A percentile compares a stretch with the other conserved stretches of the same genome.
These are phyloP conservation scores for Aldrovandia affinis DNA, from an alignment of 2,797 vertebrate genomes.

Conservation along the genomic window DNA sequence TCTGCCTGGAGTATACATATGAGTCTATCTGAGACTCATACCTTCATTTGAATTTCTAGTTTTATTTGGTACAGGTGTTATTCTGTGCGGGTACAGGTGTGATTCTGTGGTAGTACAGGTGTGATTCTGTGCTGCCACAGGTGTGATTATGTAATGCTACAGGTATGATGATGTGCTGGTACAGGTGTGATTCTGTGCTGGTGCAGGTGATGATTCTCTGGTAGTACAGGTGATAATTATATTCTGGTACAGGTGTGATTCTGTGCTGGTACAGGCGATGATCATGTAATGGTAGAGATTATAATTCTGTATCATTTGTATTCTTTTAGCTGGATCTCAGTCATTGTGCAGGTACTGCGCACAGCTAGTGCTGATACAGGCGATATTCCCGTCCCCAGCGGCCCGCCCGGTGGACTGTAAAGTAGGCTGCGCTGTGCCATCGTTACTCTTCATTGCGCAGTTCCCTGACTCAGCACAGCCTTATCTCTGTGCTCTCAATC, in stretches of 20 bases:
- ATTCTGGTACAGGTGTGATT: neutral
- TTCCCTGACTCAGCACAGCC: constrained; percentile 57
- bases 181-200: neutral
- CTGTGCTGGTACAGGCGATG: neutral
- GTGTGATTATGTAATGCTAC: neutral
- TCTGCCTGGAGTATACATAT: constrained; percentile 34
- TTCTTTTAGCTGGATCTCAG: constrained; percentile 5
- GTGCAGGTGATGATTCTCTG: neutral
- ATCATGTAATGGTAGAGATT: neutral
- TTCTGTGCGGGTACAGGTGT: neutral
- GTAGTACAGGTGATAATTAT: neutral
- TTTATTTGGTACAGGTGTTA: constrained; percentile 41
- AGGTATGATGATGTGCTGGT: neutral
- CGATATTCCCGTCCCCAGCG: constrained; percentile 6
- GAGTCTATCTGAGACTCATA: constrained; percentile 30
- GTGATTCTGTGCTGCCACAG: neutral
- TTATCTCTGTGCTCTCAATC: constrained; percentile 42
- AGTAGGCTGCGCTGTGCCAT: constrained; percentile 42
- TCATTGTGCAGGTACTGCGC: neutral
- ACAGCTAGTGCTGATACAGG: neutral
- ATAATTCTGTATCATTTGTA: neutral
- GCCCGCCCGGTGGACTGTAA: constrained; percentile 21
- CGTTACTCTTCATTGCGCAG: constrained; percentile 41
- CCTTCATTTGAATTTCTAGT: constrained; percentile 22
- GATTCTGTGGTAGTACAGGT: neutral